These are phyloP conservation scores for Nephila pilipes DNA, from an alignment of 1,140 invertebrate genomes.

Conservation along the genomic window DNA sequence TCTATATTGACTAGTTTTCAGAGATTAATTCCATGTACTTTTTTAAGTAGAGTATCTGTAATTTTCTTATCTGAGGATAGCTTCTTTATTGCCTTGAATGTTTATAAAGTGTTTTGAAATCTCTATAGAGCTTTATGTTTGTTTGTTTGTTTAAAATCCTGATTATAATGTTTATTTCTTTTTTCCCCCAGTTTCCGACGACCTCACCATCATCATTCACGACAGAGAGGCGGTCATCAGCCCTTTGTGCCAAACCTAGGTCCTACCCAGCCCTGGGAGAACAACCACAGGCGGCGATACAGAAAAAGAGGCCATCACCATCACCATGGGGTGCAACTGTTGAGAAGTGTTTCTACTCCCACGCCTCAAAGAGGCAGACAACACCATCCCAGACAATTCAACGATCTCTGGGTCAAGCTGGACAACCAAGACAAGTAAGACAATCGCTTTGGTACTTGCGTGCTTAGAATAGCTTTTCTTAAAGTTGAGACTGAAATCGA, in stretches of 20 bases:
- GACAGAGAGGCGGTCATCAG: not conserved
- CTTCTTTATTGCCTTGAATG: too few species aligned
- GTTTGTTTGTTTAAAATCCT: too few species aligned
- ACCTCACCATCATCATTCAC: slow-evolving; percentile 40
- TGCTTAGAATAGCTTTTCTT: too few species aligned
- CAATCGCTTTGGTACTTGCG: not conserved
- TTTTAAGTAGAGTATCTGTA: too few species aligned
- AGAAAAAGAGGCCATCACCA: slow-evolving; percentile 30
- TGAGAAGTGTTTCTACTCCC: slow-evolving; percentile 36
- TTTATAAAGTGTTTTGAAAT: too few species aligned
- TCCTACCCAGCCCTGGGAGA: not conserved
- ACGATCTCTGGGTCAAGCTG: slow-evolving; percentile 63
- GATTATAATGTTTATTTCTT: too few species aligned
- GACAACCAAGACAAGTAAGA: slow-evolving; percentile 47
- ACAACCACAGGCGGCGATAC: not conserved
- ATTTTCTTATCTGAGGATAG: too few species aligned
- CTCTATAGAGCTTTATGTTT: too few species aligned
- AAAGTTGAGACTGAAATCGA: too few species aligned
- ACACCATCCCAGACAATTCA: slow-evolving; percentile 50
- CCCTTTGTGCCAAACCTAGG: not conserved
- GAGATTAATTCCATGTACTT: too few species aligned
- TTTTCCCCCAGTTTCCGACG: not conserved
- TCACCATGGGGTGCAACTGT: slow-evolving; percentile 52
- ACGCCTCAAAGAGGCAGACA: not conserved
- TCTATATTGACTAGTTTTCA: too few species aligned